These are phyloP conservation scores for Carcina quercana DNA, from an alignment of 2,888 invertebrate species.

Conservation along the genomic window DNA sequence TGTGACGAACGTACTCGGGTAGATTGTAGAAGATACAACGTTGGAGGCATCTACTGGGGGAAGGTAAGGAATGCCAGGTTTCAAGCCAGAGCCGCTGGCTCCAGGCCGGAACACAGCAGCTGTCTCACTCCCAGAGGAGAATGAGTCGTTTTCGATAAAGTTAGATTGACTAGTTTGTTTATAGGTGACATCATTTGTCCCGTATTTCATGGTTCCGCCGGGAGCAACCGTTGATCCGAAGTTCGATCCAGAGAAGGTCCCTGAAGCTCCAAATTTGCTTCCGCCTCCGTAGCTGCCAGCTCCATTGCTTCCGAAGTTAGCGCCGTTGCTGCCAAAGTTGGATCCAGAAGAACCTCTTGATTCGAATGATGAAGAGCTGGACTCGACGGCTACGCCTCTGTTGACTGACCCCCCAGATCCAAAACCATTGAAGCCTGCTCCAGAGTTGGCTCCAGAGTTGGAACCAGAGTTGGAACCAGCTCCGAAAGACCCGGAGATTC, in stretches of 20 bases:
- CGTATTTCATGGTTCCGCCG: no score
- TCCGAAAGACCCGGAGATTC: conserved; percentile 9
- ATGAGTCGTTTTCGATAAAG: conserved; percentile 51
- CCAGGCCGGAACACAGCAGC: conserved; percentile 49
- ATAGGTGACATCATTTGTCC: conserved; percentile 35
- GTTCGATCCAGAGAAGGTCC: conserved; percentile 3
- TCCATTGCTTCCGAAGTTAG: neutral
- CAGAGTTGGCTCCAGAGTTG: conserved; percentile 1
- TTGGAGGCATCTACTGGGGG: conserved; percentile 51
- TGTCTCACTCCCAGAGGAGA: conserved; percentile 49
- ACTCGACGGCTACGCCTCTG: conserved; percentile 12
- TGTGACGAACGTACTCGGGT: conserved; percentile 30
- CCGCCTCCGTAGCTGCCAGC: conserved; percentile 12
- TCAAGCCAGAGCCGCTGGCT: conserved; percentile 34
- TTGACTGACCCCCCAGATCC: conserved; percentile 16
- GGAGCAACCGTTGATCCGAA: conserved; percentile 20
- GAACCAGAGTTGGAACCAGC: neutral
- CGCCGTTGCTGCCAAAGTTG: conserved; percentile 3
- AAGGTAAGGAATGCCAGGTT: conserved; percentile 65
- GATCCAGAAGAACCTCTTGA: conserved; percentile 7
- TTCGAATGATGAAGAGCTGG: conserved; percentile 16
- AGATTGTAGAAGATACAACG: conserved; percentile 36
- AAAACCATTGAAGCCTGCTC: conserved; percentile 16
- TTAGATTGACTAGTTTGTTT: conserved; percentile 48
- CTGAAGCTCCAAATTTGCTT: conserved; percentile 9